These are phyloP conservation scores for Perizoma flavofasciatum DNA, from an alignment of 2,888 invertebrate species.

Conservation along the genomic window DNA sequence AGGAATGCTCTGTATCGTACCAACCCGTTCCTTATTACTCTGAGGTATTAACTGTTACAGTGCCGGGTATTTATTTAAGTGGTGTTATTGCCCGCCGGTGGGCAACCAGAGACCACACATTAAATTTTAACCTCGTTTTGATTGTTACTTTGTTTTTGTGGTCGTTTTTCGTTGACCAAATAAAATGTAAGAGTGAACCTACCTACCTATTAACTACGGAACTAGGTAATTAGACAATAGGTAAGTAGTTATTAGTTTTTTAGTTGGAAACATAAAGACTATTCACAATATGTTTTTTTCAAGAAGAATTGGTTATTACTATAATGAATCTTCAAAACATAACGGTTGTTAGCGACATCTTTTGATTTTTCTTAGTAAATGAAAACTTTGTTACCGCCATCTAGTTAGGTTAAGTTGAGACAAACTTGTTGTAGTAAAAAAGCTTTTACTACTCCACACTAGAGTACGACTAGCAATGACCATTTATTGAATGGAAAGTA, in stretches of 20 bases:
- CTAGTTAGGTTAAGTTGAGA: not conserved
- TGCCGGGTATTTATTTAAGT: slow-evolving; percentile 77
- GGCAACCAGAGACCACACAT: slow-evolving; percentile 67
- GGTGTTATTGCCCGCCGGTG: slow-evolving; percentile 62
- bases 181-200: too few relatives aligned
- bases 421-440: not conserved
- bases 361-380: too few relatives aligned
- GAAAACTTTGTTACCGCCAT: not conserved
- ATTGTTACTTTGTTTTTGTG: slow-evolving; percentile 37
- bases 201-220: too few relatives aligned
- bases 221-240: too few relatives aligned
- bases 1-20: too few relatives aligned
- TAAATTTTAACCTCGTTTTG: slow-evolving; percentile 51
- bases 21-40: slow-evolving; percentile 3
- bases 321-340: too few relatives aligned
- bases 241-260: too few relatives aligned
- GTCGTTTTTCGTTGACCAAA: slow-evolving; percentile 8
- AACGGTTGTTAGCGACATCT: too few relatives aligned
- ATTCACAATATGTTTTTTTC: too few relatives aligned
- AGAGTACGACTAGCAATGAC: not conserved
- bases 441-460: not conserved
- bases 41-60: slow-evolving; percentile 46
- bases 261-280: too few relatives aligned
- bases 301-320: too few relatives aligned
- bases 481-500: not conserved